Conservation (phyloP, 2,113 vertebrate species). For the Channa argus region DNA sequence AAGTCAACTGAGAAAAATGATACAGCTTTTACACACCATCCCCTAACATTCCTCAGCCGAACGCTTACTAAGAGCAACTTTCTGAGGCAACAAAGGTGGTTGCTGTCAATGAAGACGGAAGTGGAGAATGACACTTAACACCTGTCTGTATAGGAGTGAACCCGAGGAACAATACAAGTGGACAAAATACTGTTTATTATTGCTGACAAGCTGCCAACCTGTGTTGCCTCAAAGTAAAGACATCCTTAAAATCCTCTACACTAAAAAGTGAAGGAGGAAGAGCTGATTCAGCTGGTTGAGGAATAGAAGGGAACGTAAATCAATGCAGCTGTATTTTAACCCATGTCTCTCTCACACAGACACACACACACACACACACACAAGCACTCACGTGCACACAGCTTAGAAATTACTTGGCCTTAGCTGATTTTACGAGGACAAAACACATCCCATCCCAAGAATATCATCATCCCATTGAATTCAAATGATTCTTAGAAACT, state of each 20-base stretch:
- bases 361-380: constrained; percentile 4
- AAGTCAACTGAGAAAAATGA: constrained; percentile 34
- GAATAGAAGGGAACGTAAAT: neutral
- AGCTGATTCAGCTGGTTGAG: too few relatives aligned
- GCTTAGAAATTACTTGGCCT: constrained; percentile 20
- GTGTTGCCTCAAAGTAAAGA: constrained; percentile 25
- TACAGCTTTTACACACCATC: constrained; percentile 24
- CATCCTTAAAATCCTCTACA: neutral
- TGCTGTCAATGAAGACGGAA: neutral
- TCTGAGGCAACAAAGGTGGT: neutral
- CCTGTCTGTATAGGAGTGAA: neutral
- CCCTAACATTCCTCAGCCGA: neutral
- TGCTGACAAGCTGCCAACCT: constrained; percentile 10
- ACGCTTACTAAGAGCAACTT: too few relatives aligned
- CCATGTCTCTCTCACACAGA: neutral
- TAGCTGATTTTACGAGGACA: constrained; percentile 1
- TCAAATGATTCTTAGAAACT: constrained; percentile 2
- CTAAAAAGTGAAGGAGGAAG: neutral
- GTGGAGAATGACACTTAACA: constrained; percentile 6
- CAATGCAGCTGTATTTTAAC: neutral
- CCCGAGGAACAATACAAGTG: neutral
- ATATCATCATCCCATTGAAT: neutral
- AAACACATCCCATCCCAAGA: neutral
- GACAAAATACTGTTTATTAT: constrained; percentile 41
- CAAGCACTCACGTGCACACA: neutral